Evolutionary conservation across 2,888 invertebrate species (phyloP).

Genomic region (Endotricha flammealis): DNA sequence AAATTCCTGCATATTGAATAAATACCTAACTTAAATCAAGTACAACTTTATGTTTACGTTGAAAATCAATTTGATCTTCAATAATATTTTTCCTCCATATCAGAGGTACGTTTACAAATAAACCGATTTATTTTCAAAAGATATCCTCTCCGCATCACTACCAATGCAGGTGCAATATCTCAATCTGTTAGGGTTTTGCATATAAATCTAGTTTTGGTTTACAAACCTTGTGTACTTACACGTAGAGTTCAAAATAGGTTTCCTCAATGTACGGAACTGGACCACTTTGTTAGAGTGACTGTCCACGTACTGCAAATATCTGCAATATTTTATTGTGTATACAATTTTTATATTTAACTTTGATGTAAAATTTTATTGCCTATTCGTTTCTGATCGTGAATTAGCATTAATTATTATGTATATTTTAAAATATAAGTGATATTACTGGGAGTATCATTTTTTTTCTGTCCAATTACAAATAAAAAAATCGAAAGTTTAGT

Average conservation of each 20-base stretch:
- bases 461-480: no score
- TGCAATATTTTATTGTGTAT: conserved; percentile 6
- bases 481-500: no score
- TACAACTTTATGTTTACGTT: background rate
- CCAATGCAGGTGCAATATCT: conserved; percentile 25
- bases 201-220: background rate
- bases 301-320: conserved; percentile 7
- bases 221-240: background rate
- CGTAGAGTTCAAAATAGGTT: conserved; percentile 4
- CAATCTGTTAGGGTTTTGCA: conserved; percentile 17
- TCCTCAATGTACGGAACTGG: background rate
- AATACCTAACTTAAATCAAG: no score
- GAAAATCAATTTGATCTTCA: conserved; percentile 5
- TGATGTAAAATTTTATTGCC: no score
- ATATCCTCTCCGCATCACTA: conserved; percentile 10
- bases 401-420: no score
- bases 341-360: conserved; percentile 6
- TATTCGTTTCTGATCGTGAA: no score
- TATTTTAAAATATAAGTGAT: no score
- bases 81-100: conserved; percentile 4
- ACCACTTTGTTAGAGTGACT: conserved; percentile 11
- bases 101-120: conserved; percentile 6
- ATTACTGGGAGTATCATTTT: no score
- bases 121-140: conserved; percentile 8
- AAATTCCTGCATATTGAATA: no score